Percentiles rank a stretch among this genome's conserved stretches.
Conservation (phyloP, 1,140 invertebrate genomes). For the Aradophagus sp. region DNA sequence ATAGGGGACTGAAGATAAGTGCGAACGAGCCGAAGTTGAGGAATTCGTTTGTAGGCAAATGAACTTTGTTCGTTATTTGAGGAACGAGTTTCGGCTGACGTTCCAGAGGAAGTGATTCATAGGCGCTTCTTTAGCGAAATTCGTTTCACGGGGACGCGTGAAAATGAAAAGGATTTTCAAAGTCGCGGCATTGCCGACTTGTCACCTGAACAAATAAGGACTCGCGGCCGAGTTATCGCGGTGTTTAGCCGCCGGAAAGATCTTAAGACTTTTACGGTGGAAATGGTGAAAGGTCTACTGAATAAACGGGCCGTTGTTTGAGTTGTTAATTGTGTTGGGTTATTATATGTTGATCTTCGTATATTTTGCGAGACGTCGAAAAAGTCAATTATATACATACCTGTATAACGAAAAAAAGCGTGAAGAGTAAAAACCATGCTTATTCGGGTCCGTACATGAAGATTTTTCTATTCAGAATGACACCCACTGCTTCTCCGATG, state of each 20-base stretch:
- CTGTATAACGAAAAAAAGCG: too few species aligned
- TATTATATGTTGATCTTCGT: slow-evolving; percentile 10
- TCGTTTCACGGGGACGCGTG: slow-evolving; percentile 19
- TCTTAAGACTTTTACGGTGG: slow-evolving; percentile 8
- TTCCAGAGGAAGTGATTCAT: slow-evolving; percentile 20
- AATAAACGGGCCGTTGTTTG: slow-evolving; percentile 11
- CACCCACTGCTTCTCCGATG: too few species aligned
- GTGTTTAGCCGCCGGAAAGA: slow-evolving; percentile 26
- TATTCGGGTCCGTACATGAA: too few species aligned
- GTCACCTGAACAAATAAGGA: slow-evolving; percentile 32
- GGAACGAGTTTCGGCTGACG: slow-evolving; percentile 15
- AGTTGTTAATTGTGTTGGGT: slow-evolving; percentile 14
- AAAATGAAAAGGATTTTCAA: slow-evolving; percentile 25
- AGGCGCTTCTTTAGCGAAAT: slow-evolving; percentile 12
- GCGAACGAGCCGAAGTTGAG: not conserved
- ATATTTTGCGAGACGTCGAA: not conserved
- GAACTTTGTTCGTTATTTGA: slow-evolving; percentile 22
- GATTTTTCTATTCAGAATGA: too few species aligned
- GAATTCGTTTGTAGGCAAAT: slow-evolving; percentile 22
- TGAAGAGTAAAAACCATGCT: too few species aligned
- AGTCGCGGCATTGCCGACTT: not conserved
- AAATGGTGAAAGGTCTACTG: slow-evolving; percentile 24
- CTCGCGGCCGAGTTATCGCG: slow-evolving; percentile 28
- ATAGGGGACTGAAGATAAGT: slow-evolving; percentile 14
- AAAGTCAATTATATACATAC: too few species aligned